These are phyloP conservation scores for Amblyjoppa fuscipennis DNA, from an alignment of 2,888 invertebrate genomes.

Conservation along the genomic window DNA sequence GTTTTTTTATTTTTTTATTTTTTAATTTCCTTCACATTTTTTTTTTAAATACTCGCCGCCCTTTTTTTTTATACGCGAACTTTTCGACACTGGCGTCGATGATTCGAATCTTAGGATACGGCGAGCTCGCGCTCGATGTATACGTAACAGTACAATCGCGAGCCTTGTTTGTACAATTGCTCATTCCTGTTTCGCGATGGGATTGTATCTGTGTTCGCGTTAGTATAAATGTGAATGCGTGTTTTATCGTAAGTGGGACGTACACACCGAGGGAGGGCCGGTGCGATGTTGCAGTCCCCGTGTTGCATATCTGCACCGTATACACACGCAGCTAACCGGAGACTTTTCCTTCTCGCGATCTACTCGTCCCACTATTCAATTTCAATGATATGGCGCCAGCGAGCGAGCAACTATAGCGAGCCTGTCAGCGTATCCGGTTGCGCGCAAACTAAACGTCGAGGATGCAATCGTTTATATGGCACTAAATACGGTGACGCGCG, in stretches of 20 bases:
- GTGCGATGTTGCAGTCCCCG: conserved; percentile 25
- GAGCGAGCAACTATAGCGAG: conserved; percentile 30
- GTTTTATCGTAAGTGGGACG: conserved; percentile 67
- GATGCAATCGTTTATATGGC: conserved; percentile 50
- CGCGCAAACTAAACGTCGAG: conserved; percentile 33
- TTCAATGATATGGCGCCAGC: conserved; percentile 62
- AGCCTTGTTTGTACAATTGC: conserved; percentile 50
- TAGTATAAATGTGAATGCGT: conserved; percentile 36
- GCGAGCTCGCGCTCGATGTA: not conserved
- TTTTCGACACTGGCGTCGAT: not conserved
- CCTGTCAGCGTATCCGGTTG: conserved; percentile 58
- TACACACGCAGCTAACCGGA: conserved; percentile 4
- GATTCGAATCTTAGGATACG: not conserved
- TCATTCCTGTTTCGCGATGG: conserved; percentile 22
- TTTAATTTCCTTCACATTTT: not conserved
- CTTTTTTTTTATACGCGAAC: not conserved
- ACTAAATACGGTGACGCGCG: conserved; percentile 48
- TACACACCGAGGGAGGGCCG: conserved; percentile 14
- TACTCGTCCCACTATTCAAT: conserved; percentile 66
- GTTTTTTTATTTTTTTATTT: not conserved
- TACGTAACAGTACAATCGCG: conserved; percentile 8
- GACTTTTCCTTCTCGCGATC: conserved; percentile 60
- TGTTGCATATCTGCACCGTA: conserved; percentile 25
- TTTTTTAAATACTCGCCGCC: not conserved
- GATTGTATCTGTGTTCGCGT: not conserved